Evolutionary conservation across 2,888 invertebrate species (phyloP).

Genomic region (Ariolimax columbianus): DNA sequence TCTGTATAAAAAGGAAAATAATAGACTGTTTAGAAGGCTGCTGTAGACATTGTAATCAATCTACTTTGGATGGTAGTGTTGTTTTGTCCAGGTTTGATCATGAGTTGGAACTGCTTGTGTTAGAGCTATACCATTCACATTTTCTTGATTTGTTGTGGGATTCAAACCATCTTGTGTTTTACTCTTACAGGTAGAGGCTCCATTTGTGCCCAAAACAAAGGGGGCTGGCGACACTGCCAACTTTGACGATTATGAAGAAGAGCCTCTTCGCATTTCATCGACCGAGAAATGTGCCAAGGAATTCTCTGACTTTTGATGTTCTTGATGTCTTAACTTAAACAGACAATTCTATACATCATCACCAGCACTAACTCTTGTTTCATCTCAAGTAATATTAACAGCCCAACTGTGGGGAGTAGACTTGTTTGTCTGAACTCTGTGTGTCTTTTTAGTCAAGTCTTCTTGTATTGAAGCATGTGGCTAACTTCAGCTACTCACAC

Average conservation of each 20-base stretch:
- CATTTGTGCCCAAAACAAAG: slow-evolving; percentile 98
- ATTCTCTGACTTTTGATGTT: slow-evolving; percentile 92
- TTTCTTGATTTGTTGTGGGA: not conserved
- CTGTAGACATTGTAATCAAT: no score
- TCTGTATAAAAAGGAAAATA: no score
- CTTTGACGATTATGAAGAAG: slow-evolving; percentile 99
- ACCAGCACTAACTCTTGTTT: slow-evolving; percentile 10
- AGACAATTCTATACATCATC: slow-evolving; percentile 29
- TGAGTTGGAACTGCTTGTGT: no score
- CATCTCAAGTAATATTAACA: slow-evolving; percentile 8
- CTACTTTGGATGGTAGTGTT: no score
- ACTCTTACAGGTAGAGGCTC: slow-evolving; percentile 89
- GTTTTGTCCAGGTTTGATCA: no score
- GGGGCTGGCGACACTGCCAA: slow-evolving; percentile 99
- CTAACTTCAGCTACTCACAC: not conserved
- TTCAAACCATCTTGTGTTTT: not conserved
- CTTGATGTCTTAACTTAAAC: not conserved
- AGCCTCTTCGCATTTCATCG: slow-evolving; percentile 97
- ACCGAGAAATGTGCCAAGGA: slow-evolving; percentile 99
- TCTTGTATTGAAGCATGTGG: slow-evolving; percentile 15
- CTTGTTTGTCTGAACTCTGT: not conserved
- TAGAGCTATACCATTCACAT: no score
- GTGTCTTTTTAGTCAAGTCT: slow-evolving; percentile 20
- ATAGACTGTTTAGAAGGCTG: no score
- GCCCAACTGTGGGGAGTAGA: not conserved